Percentiles rank a stretch among this genome's conserved stretches.
phyloP scores from a whole-genome alignment of 2,888 invertebrate genomes.

The Heliconius ethilla region DNA sequence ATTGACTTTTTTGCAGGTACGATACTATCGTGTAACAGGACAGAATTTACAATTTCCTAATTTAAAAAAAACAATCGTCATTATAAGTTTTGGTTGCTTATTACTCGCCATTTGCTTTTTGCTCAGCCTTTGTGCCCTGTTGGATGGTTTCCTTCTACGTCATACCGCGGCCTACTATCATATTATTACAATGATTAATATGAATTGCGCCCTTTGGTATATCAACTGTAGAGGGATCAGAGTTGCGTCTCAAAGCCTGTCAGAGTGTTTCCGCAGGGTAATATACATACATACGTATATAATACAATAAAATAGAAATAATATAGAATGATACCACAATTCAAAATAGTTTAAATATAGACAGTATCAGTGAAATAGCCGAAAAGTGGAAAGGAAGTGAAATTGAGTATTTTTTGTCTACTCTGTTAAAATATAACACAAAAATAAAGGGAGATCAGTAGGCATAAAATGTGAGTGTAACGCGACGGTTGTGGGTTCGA shows the following conservation, averaged over 20 bases:
- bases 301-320: background rate
- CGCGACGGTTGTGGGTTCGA: too few relatives aligned
- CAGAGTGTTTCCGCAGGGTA: constrained; percentile 79
- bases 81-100: constrained; percentile 84
- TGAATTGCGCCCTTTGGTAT: constrained; percentile 88
- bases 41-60: constrained; percentile 84
- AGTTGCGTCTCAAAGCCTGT: constrained; percentile 82
- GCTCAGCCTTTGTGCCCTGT: constrained; percentile 81
- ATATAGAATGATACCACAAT: too few relatives aligned
- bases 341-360: too few relatives aligned
- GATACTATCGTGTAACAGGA: constrained; percentile 82
- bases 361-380: background rate
- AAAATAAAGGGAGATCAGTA: too few relatives aligned
- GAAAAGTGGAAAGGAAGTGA: background rate
- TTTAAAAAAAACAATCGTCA: constrained; percentile 82
- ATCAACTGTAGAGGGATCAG: constrained; percentile 86
- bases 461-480: too few relatives aligned
- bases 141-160: constrained; percentile 84
- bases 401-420: background rate
- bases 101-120: constrained; percentile 83
- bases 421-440: background rate
- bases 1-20: constrained; percentile 62
- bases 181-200: constrained; percentile 87
- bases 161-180: constrained; percentile 85
- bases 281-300: constrained; percentile 24